Percentiles rank a stretch among this genome's conserved stretches.
phyloP scores from a whole-genome alignment of 2,113 vertebrate species.

The Takifugu flavidus region DNA sequence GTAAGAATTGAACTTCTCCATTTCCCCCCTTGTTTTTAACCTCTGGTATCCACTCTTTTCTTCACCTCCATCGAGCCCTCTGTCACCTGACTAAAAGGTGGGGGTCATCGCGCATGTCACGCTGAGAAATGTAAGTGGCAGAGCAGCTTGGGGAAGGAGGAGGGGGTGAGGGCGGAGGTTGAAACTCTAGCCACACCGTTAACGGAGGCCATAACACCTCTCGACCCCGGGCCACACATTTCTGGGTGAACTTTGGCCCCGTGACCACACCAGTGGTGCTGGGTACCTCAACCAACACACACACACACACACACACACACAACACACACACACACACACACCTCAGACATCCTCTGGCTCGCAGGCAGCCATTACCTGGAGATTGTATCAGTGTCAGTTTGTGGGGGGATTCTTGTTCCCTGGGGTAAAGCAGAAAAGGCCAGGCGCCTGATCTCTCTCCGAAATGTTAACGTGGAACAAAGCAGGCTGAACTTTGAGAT shows the following conservation, averaged over 20 bases:
- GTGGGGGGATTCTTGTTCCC: slow-evolving; percentile 67
- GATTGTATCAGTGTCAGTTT: slow-evolving; percentile 76
- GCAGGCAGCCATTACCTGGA: slow-evolving; percentile 70
- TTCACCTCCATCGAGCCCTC: slow-evolving; percentile 32
- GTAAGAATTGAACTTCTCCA: neutral
- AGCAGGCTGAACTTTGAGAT: slow-evolving; percentile 55
- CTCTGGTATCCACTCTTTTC: slow-evolving; percentile 33
- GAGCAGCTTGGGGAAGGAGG: slow-evolving; percentile 53
- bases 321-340: slow-evolving; percentile 15
- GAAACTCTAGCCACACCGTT: slow-evolving; percentile 74
- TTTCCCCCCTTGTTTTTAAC: slow-evolving; percentile 5
- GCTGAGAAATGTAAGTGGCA: slow-evolving; percentile 63
- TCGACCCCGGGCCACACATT: slow-evolving; percentile 75
- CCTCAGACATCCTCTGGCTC: slow-evolving; percentile 56
- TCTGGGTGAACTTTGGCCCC: slow-evolving; percentile 73
- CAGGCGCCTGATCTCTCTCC: slow-evolving; percentile 67
- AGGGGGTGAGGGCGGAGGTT: slow-evolving; percentile 53
- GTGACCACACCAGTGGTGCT: slow-evolving; percentile 67
- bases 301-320: slow-evolving; percentile 15
- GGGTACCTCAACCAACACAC: slow-evolving; percentile 46
- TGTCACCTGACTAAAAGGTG: slow-evolving; percentile 54
- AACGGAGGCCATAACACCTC: slow-evolving; percentile 71
- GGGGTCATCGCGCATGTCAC: slow-evolving; percentile 57
- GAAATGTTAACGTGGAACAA: slow-evolving; percentile 70
- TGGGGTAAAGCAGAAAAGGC: slow-evolving; percentile 64